phyloP scores from a whole-genome alignment of 2,113 vertebrate genomes.

The Podarcis muralis region DNA sequence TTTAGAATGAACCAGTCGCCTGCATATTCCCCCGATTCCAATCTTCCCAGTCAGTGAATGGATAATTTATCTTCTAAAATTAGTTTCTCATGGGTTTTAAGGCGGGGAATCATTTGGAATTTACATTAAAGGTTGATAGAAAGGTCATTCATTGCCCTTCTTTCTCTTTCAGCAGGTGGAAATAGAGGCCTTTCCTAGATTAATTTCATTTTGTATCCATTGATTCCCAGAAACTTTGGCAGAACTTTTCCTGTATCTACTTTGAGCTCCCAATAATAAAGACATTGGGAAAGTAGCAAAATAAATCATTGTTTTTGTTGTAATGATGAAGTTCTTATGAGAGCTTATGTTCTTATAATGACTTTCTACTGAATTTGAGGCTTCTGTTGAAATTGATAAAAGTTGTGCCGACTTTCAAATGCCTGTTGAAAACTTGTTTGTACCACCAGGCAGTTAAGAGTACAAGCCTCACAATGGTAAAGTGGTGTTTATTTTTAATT shows the following conservation, averaged over 20 bases:
- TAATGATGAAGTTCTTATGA: not conserved
- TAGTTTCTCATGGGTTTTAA: not conserved
- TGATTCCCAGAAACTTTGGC: not conserved
- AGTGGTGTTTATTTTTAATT: too few species aligned
- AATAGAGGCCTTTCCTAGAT: not conserved
- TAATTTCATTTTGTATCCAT: not conserved
- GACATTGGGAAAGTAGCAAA: not conserved
- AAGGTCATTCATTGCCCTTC: not conserved
- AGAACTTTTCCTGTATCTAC: too few species aligned
- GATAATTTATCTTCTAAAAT: conserved; percentile 11
- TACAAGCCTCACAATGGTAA: too few species aligned
- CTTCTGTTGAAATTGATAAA: not conserved
- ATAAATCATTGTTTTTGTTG: not conserved
- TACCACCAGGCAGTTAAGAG: too few species aligned
- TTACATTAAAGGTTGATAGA: not conserved
- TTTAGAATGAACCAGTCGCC: not conserved
- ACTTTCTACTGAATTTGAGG: too few species aligned
- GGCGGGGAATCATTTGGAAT: not conserved
- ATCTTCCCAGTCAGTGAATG: fast-evolving
- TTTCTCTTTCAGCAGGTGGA: not conserved
- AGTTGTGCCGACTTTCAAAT: too few species aligned
- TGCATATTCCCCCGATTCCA: not conserved
- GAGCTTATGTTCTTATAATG: not conserved
- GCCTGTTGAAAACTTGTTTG: too few species aligned
- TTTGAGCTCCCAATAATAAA: not conserved